These are phyloP conservation scores for Cosmia pyralina DNA, from an alignment of 2,888 invertebrate genomes.

Conservation along the genomic window DNA sequence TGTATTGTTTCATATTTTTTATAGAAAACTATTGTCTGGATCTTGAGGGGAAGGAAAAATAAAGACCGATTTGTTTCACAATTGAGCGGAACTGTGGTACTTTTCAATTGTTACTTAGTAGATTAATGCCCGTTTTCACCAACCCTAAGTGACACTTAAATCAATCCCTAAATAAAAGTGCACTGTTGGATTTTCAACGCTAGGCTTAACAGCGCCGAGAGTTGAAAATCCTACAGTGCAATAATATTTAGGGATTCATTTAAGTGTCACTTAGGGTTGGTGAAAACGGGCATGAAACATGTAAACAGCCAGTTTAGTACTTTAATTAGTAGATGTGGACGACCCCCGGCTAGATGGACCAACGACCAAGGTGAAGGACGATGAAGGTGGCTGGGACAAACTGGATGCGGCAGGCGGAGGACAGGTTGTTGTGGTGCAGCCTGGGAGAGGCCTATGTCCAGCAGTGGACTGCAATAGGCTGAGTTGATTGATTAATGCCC, in stretches of 20 bases:
- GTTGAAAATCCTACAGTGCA: no score
- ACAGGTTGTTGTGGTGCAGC: background rate
- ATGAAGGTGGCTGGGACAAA: background rate
- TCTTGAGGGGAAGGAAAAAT: constrained; percentile 17
- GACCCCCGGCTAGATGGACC: background rate
- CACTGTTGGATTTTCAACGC: no score
- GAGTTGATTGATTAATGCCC: background rate
- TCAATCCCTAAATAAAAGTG: no score
- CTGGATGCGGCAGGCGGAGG: background rate
- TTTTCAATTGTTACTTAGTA: constrained; percentile 6
- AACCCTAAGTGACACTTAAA: no score
- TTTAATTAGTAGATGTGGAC: background rate
- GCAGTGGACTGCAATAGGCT: background rate
- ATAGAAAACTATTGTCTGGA: constrained; percentile 43
- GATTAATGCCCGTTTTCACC: no score
- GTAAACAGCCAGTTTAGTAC: background rate
- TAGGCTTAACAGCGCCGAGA: no score
- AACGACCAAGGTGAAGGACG: no score
- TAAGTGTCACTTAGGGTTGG: no score
- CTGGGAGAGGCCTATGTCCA: background rate
- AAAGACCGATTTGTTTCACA: constrained; percentile 11
- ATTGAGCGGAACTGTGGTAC: background rate
- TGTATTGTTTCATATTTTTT: constrained; percentile 43
- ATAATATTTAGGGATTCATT: no score
- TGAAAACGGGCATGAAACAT: no score